Evolutionary conservation across 2,113 vertebrate genomes (phyloP).

Genomic region (Macaca mulatta): DNA sequence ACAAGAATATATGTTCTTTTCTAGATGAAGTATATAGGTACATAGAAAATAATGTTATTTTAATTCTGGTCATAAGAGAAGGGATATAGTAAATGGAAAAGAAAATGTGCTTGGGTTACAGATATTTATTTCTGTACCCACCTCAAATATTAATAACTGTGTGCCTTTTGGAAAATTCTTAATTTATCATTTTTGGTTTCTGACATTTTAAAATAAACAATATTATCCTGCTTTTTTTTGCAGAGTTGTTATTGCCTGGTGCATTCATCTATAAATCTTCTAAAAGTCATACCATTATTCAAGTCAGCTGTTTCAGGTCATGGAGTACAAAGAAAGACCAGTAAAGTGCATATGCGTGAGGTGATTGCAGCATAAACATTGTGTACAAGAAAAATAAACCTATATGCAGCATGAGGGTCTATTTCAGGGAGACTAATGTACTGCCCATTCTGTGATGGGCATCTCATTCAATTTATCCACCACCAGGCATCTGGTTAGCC

Average conservation of each 20-base stretch:
- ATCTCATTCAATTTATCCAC: background rate
- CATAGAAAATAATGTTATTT: background rate
- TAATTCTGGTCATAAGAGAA: background rate
- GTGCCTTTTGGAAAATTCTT: background rate
- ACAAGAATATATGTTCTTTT: background rate
- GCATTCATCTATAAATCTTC: background rate
- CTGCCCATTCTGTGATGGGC: background rate
- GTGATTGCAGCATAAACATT: background rate
- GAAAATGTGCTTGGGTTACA: background rate
- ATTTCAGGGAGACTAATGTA: background rate
- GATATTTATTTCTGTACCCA: background rate
- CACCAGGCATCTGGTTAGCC: background rate
- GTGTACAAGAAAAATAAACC: background rate
- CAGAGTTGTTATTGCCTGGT: background rate
- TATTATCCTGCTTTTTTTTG: background rate
- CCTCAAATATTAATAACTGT: background rate
- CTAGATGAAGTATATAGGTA: background rate
- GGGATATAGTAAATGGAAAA: background rate
- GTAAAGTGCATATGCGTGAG: background rate
- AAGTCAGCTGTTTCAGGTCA: background rate
- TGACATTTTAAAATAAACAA: background rate
- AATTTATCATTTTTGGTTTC: background rate
- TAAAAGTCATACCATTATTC: background rate
- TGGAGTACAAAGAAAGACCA: background rate
- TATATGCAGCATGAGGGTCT: background rate